A percentile compares a stretch with the other conserved stretches of the same genome.
Evolutionary conservation across 37 sponge, comb jelly and placozoan species (phyloP).

Genomic region (Spongilla lacustris): DNA sequence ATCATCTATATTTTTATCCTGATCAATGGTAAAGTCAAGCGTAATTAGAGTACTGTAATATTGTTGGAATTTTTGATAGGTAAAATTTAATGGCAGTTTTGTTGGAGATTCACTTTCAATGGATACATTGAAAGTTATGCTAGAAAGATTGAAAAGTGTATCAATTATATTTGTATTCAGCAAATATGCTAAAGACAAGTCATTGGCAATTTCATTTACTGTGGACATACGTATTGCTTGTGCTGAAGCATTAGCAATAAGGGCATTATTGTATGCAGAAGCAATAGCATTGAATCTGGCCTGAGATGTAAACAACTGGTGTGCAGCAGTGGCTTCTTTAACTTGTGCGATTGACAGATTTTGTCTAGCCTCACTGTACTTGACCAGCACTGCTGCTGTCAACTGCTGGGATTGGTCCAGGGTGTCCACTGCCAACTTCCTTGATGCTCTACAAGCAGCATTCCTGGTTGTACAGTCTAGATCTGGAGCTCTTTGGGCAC

Average conservation of each 20-base stretch:
- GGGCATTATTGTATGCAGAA: not conserved
- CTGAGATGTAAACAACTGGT: not conserved
- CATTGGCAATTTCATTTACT: constrained; percentile 5
- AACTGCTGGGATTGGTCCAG: not conserved
- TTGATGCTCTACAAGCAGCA: not conserved
- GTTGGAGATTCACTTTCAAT: not conserved
- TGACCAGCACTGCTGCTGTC: not conserved
- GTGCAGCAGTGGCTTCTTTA: not conserved
- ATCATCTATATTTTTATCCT: not conserved
- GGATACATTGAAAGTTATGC: not conserved
- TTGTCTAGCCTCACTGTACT: not conserved
- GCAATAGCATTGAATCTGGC: not conserved
- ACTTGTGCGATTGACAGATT: not conserved
- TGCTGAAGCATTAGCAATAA: not conserved
- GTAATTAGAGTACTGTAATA: not conserved
- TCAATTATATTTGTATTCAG: not conserved
- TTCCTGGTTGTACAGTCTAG: not conserved
- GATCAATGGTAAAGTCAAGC: constrained; percentile 12
- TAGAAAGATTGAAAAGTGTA: not conserved
- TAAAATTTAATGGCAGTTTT: not conserved
- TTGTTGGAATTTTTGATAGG: not conserved
- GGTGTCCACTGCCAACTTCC: not conserved
- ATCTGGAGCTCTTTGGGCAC: not conserved
- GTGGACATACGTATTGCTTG: not conserved
- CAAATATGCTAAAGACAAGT: not conserved